A percentile compares a stretch with the other conserved stretches of the same genome.
Conservation (phyloP, 2,113 vertebrate species). For the Castor canadensis region DNA sequence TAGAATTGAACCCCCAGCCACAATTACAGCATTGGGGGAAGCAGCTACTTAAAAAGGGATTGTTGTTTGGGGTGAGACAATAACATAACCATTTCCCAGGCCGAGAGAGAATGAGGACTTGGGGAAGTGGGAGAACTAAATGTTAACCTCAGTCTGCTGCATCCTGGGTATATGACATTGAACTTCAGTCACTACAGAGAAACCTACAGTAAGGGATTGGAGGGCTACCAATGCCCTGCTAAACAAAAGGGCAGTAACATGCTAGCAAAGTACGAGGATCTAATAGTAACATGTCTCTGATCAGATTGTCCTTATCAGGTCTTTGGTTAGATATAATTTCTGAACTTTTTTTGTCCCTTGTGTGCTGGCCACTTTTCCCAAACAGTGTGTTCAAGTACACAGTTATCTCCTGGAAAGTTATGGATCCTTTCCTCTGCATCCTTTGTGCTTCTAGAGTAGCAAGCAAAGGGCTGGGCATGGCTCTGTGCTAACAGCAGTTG, state of each 20-base stretch:
- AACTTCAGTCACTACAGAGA: background rate
- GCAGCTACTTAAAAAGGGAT: too few species aligned
- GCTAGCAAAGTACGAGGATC: background rate
- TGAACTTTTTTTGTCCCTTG: background rate
- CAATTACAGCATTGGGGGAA: background rate
- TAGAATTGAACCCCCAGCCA: background rate
- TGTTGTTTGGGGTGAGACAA: background rate
- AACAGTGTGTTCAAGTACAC: background rate
- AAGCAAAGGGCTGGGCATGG: background rate
- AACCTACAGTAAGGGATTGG: background rate
- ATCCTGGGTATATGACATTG: background rate
- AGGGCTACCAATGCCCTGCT: background rate
- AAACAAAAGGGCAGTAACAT: background rate
- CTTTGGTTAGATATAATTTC: background rate
- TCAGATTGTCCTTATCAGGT: background rate
- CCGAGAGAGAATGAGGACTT: background rate
- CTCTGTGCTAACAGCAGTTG: background rate
- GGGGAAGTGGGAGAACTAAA: background rate
- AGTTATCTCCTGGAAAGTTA: background rate
- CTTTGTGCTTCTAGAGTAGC: background rate
- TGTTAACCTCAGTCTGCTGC: background rate
- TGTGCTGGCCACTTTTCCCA: background rate
- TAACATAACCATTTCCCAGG: background rate
- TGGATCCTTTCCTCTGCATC: background rate
- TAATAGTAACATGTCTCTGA: background rate